These are phyloP conservation scores for Patella depressa DNA, from an alignment of 2,888 invertebrate genomes.

Conservation along the genomic window DNA sequence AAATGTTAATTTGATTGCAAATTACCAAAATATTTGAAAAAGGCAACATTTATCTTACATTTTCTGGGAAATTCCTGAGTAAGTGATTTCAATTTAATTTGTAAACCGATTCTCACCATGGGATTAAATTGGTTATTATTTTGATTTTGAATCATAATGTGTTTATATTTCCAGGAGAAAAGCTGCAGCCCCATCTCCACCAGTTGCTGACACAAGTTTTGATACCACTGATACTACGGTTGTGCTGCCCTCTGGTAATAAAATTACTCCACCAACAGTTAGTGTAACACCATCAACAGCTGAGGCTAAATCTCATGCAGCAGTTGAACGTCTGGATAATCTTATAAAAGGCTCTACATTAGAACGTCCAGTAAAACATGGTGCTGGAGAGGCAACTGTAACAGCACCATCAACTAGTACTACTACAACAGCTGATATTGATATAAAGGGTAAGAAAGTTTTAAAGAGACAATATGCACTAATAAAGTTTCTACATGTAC, in stretches of 20 bases:
- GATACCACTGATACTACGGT: slow-evolving; percentile 29
- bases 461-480: background rate
- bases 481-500: no score
- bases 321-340: slow-evolving; percentile 80
- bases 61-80: background rate
- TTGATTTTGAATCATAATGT: background rate
- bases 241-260: slow-evolving; percentile 12
- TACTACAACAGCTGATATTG: slow-evolving; percentile 35
- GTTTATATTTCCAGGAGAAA: slow-evolving; percentile 16
- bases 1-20: background rate
- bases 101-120: background rate
- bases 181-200: slow-evolving; percentile 25
- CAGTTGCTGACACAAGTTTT: slow-evolving; percentile 36
- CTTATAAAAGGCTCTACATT: slow-evolving; percentile 79
- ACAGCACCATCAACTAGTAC: slow-evolving; percentile 30
- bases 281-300: slow-evolving; percentile 66
- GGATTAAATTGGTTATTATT: no score
- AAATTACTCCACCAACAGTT: slow-evolving; percentile 47
- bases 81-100: background rate
- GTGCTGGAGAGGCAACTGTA: slow-evolving; percentile 17
- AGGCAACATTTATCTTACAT: no score
- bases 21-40: background rate
- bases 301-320: slow-evolving; percentile 68
- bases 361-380: slow-evolving; percentile 13
- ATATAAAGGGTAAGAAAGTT: slow-evolving; percentile 46